These are phyloP conservation scores for Drosophila setosimentum DNA, from an alignment of 2,888 invertebrate genomes.

Conservation along the genomic window DNA sequence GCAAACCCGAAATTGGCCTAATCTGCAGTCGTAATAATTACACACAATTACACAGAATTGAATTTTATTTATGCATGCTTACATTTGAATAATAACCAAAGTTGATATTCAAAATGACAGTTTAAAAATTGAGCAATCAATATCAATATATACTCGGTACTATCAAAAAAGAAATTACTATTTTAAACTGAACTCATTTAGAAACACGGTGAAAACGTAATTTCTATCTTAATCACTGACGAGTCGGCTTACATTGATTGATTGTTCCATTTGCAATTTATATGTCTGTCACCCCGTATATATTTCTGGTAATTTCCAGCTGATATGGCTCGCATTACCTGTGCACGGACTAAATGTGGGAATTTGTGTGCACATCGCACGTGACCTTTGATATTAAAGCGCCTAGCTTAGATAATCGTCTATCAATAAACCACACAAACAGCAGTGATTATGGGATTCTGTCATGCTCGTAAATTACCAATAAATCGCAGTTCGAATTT, in stretches of 20 bases:
- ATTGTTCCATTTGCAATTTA: no score
- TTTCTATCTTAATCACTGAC: background rate
- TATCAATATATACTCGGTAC: background rate
- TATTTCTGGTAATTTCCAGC: background rate
- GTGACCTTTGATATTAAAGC: conserved; percentile 22
- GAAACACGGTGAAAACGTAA: background rate
- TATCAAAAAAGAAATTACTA: background rate
- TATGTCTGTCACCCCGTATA: background rate
- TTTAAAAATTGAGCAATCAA: background rate
- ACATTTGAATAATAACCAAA: no score
- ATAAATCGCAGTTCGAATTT: conserved; percentile 30
- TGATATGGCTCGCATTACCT: background rate
- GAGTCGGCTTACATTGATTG: background rate
- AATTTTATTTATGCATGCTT: no score
- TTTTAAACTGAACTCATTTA: background rate
- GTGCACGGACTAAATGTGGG: background rate
- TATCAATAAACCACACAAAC: conserved; percentile 6
- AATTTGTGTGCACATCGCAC: conserved; percentile 19
- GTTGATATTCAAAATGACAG: background rate
- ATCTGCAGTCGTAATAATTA: no score
- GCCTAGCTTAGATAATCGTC: background rate
- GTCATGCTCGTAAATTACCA: background rate
- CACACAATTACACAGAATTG: no score
- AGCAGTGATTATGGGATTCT: conserved; percentile 8
- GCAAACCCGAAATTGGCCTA: no score